A percentile compares a stretch with the other conserved stretches of the same genome.
Conservation (phyloP, 2,888 invertebrate species). For the Lasioglossum figueresi region DNA sequence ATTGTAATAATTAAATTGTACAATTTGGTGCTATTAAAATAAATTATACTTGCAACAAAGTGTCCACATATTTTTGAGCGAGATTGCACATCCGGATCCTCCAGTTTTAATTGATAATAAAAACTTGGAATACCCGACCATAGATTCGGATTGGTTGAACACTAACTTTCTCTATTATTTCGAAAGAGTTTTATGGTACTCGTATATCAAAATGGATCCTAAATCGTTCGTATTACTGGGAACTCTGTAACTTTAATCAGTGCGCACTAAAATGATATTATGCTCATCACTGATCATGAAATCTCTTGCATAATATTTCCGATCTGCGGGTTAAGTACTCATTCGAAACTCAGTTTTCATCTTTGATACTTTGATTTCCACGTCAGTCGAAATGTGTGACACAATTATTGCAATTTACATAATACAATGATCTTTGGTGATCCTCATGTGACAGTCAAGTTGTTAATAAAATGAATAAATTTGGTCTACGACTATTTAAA, state of each 20-base stretch:
- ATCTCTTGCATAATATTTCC: not conserved
- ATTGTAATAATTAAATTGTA: too few relatives aligned
- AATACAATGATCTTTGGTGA: too few relatives aligned
- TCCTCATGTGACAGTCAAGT: not conserved
- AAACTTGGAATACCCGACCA: not conserved
- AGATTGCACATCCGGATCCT: fast-evolving
- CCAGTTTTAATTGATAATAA: not conserved
- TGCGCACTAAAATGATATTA: not conserved
- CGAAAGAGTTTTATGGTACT: not conserved
- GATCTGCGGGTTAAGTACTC: not conserved
- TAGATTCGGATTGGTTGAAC: not conserved
- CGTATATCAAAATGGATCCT: not conserved
- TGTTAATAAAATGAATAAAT: too few relatives aligned
- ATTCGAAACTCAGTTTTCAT: not conserved
- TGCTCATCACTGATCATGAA: not conserved
- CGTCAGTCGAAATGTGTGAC: not conserved
- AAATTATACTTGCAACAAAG: too few relatives aligned
- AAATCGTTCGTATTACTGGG: not conserved
- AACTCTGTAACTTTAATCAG: not conserved
- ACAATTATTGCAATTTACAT: too few relatives aligned
- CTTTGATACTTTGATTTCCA: not conserved
- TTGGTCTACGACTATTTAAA: too few relatives aligned
- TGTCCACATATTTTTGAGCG: too few relatives aligned
- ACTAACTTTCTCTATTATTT: not conserved
- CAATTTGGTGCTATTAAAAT: too few relatives aligned